Base-by-base conservation (phyloP, 2,797 vertebrate species). In the Rhinoraja longicauda region DNA sequence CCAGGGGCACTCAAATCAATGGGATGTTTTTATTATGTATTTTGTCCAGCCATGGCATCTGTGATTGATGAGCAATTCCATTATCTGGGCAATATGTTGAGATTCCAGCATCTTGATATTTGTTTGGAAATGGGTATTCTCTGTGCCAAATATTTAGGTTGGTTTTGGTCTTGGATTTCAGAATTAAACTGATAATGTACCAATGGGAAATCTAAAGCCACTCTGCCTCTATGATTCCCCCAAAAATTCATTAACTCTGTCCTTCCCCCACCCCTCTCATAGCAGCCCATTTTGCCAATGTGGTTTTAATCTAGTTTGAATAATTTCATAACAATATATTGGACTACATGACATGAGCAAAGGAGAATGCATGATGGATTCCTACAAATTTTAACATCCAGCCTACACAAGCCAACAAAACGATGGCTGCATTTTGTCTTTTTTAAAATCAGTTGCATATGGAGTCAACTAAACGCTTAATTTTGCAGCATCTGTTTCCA, bases 271-370 rank as follows among this genome's bases (percentile, higher is more conserved):
- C 21, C 36, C 12, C 15, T 45, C 24, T 92, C 4, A 73, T 75
- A 64, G 67, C 67, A 5, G 67, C 24, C 12, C 24, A 53, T 57
- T 92, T n/a, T 6, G 45, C 45, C 90, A 92, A 75, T 92, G 72
- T 92, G 90, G 90, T 92, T 92, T 92, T 75, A 92, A 92, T 92
- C 36, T 29, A 13, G 73, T 75, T 72, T 75, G 90, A 92, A 72
- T 92, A 73, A 92, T 53, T 92, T 72, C 39, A 92, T 24, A 90
- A 70, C 32, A 92, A 92, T 73, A 75, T 21, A 45, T 73, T 75
- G 21, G 70, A 53, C 90, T 15, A 29, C 70, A 92, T 92, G 90
- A 92, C 70, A 73, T 17, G 36, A 57, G 90, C 90, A 72, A 57
- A 67, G 36, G 86, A 24, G 70, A 92, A 57, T 92, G 70, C 75